Evolutionary conservation across 1,140 invertebrate species (phyloP).

Genomic region (Ooceraea biroi): DNA sequence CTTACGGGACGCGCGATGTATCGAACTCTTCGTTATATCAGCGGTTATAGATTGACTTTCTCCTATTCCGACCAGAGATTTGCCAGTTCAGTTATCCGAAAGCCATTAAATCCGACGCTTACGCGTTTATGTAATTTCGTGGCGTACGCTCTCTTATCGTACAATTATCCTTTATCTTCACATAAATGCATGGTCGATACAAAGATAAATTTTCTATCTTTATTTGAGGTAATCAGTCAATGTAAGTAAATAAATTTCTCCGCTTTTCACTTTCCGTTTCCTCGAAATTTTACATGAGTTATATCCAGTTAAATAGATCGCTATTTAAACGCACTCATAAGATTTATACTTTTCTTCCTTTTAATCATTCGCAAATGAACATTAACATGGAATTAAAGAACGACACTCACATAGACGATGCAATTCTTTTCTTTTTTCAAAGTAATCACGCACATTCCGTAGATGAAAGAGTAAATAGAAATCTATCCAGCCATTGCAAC

Average conservation of each 20-base stretch:
- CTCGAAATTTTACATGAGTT: background rate
- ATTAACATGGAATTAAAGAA: background rate
- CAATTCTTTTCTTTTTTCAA: background rate
- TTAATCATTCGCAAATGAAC: background rate
- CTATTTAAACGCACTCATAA: background rate
- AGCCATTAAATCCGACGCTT: constrained; percentile 30
- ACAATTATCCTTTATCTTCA: background rate
- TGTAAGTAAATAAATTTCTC: background rate
- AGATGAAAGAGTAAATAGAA: constrained; percentile 74
- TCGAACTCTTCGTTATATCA: constrained; percentile 57
- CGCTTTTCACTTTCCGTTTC: background rate
- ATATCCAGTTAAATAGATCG: constrained; percentile 9
- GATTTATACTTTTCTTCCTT: background rate
- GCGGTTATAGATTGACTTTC: constrained; percentile 54
- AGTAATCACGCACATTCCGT: constrained; percentile 48
- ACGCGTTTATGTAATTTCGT: constrained; percentile 43
- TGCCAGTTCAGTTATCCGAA: constrained; percentile 34
- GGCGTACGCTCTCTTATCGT: background rate
- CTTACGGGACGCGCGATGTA: constrained; percentile 15
- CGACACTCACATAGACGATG: background rate
- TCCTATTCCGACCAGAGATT: constrained; percentile 11
- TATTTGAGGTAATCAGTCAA: background rate
- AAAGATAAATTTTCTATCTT: background rate
- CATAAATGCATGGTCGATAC: background rate
- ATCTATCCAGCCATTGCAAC: constrained; percentile 56